These are phyloP conservation scores for Jacana jacana DNA, from an alignment of 2,113 vertebrate genomes.

Conservation along the genomic window DNA sequence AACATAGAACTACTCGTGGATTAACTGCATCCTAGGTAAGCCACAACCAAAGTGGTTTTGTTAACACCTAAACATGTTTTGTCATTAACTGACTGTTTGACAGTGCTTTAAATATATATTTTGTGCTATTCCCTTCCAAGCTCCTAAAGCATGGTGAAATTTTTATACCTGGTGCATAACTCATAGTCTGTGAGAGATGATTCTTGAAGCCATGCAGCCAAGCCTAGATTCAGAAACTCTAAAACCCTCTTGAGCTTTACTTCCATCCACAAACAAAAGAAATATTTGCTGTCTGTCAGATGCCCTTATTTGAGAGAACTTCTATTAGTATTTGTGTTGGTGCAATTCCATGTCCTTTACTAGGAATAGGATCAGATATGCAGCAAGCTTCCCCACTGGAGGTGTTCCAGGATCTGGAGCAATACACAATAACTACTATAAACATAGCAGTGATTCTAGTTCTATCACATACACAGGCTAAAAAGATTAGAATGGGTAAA, in stretches of 20 bases:
- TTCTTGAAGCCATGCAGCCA: not conserved
- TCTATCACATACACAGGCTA: not conserved
- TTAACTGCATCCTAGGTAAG: not conserved
- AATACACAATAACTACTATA: not conserved
- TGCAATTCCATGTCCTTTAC: not conserved
- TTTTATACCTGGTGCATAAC: not conserved
- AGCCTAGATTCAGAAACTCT: not conserved
- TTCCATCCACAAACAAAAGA: not conserved
- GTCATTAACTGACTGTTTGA: not conserved
- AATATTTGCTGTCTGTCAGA: not conserved
- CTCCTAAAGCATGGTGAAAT: not conserved
- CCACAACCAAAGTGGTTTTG: not conserved
- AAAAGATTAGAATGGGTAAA: not conserved
- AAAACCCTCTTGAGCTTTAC: not conserved
- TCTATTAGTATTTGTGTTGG: not conserved
- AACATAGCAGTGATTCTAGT: not conserved
- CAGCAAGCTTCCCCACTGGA: conserved; percentile 40
- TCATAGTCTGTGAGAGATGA: not conserved
- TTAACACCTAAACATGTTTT: not conserved
- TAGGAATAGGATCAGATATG: conserved; percentile 13
- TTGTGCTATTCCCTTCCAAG: not conserved
- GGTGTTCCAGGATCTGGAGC: conserved; percentile 31
- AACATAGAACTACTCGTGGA: not conserved
- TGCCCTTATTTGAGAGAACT: conserved; percentile 21
- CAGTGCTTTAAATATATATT: not conserved